These are phyloP conservation scores for Bombyx huttoni DNA, from an alignment of 2,888 invertebrate species.

Conservation along the genomic window DNA sequence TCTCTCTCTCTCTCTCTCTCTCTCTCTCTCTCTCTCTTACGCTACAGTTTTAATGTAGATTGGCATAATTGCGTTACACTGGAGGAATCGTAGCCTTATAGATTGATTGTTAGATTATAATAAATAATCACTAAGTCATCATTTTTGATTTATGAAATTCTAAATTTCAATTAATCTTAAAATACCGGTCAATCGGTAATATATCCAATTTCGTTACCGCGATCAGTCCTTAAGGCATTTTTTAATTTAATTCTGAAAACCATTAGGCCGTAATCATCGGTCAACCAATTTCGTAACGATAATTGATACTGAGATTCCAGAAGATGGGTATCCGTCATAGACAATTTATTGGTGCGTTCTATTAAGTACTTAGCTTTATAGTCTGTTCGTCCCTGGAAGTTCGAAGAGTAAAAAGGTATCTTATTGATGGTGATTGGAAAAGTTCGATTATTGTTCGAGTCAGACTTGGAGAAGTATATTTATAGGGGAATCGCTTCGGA, in stretches of 20 bases:
- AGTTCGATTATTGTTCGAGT: constrained; percentile 17
- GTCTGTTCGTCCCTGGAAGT: constrained; percentile 9
- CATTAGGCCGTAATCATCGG: constrained; percentile 18
- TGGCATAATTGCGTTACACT: no score
- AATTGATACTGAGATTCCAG: background rate
- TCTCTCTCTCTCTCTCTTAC: no score
- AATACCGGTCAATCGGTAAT: background rate
- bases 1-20: no score
- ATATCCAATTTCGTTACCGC: background rate
- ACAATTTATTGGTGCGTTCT: constrained; percentile 29
- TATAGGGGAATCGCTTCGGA: constrained; percentile 8
- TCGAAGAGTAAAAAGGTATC: constrained; percentile 10
- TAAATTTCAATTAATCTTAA: background rate
- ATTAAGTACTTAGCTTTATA: constrained; percentile 28
- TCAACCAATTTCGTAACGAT: constrained; percentile 7
- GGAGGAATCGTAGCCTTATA: no score
- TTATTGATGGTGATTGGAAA: constrained; percentile 26
- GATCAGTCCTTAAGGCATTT: constrained; percentile 10
- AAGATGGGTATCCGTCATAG: constrained; percentile 27
- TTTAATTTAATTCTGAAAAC: constrained; percentile 14
- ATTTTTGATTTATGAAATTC: background rate
- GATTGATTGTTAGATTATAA: background rate
- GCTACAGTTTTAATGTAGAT: no score
- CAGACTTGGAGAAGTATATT: constrained; percentile 8
- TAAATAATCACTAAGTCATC: background rate